Percentiles rank a stretch among this genome's conserved stretches.
These are phyloP conservation scores for Panurus biarmicus DNA, from an alignment of 2,113 vertebrate genomes.

Conservation along the genomic window DNA sequence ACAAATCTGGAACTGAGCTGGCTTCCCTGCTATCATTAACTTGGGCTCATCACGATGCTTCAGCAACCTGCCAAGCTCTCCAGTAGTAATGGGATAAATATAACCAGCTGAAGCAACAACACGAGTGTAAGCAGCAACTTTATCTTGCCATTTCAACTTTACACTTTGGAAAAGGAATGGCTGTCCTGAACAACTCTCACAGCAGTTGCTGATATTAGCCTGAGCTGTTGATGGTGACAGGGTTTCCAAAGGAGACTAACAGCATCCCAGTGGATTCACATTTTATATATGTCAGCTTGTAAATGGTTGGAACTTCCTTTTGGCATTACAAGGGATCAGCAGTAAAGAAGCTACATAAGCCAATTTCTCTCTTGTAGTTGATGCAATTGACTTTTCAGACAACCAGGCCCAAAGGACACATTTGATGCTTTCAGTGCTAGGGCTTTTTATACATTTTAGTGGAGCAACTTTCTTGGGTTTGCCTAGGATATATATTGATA, in stretches of 20 bases:
- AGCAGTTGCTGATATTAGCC: neutral
- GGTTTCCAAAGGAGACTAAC: neutral
- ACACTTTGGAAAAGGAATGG: neutral
- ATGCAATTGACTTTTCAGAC: neutral
- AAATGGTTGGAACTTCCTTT: slow-evolving; percentile 26
- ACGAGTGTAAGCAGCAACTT: neutral
- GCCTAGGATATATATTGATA: neutral
- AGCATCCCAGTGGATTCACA: neutral
- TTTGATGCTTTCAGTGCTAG: neutral
- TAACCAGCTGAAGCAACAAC: slow-evolving; percentile 14
- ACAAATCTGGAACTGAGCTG: slow-evolving; percentile 15
- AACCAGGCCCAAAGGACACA: neutral
- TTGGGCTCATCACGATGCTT: slow-evolving; percentile 23
- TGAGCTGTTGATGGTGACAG: neutral
- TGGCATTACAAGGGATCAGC: neutral
- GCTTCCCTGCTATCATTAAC: slow-evolving; percentile 20
- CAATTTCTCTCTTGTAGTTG: neutral
- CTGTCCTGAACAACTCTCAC: neutral
- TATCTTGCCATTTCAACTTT: slow-evolving; percentile 16
- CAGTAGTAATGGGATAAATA: slow-evolving; percentile 48
- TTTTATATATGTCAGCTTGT: neutral
- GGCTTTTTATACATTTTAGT: neutral
- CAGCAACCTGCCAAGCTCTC: neutral
- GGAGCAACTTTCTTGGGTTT: neutral
- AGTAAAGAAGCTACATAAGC: neutral